These are phyloP conservation scores for Poeciliopsis turneri DNA, from an alignment of 2,797 vertebrate genomes.

Conservation along the genomic window DNA sequence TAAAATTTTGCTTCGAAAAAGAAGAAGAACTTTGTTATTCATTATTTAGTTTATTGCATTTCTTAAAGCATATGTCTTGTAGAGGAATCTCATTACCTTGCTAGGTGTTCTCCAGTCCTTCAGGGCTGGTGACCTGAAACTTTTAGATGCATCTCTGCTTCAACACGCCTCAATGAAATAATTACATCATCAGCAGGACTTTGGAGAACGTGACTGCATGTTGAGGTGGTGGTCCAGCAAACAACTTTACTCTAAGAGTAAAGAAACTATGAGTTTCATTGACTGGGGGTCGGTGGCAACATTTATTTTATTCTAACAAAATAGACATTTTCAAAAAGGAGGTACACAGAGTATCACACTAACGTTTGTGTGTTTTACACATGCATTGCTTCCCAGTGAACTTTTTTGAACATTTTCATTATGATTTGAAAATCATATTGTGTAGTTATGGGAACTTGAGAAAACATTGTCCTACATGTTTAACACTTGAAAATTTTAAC, in stretches of 20 bases:
- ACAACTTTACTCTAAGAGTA: no score
- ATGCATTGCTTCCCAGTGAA: neutral
- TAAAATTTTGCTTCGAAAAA: neutral
- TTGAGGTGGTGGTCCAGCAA: neutral
- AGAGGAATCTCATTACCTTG: neutral
- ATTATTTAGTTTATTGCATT: neutral
- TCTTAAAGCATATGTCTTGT: neutral
- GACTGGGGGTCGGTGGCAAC: neutral
- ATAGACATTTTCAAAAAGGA: neutral
- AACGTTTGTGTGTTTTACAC: neutral
- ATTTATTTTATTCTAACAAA: neutral
- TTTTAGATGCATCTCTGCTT: neutral
- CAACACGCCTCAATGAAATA: neutral
- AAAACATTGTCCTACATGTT: neutral
- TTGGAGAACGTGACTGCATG: neutral
- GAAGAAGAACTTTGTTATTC: neutral
- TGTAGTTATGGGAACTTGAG: neutral
- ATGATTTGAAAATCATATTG: neutral
- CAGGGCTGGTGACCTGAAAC: neutral
- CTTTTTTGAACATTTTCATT: neutral
- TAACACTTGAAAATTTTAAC: neutral
- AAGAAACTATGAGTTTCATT: neutral
- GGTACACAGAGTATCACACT: neutral
- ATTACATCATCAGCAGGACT: neutral
- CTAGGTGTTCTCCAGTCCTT: neutral